Percentiles rank a stretch among this genome's conserved stretches.
These are phyloP conservation scores for Balearica regulorum DNA, from an alignment of 2,797 vertebrate genomes.

Conservation along the genomic window DNA sequence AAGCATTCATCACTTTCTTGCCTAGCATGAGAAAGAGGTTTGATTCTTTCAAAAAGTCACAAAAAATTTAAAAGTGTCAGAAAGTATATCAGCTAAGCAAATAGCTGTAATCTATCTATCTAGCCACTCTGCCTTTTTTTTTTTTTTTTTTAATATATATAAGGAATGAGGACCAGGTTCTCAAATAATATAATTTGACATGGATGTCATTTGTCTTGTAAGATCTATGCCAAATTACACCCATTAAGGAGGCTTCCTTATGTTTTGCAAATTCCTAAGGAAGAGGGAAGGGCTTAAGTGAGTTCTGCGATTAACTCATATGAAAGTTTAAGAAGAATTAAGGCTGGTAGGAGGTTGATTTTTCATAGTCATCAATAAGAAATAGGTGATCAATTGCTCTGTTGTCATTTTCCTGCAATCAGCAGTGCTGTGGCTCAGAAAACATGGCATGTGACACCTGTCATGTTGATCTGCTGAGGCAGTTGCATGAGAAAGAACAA, in stretches of 20 bases:
- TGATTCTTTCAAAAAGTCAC: neutral
- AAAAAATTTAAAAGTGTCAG: neutral
- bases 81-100: neutral
- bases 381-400: neutral
- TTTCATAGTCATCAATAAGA: neutral
- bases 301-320: neutral
- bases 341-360: neutral
- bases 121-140: neutral
- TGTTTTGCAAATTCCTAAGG: neutral
- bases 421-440: neutral
- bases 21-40: neutral
- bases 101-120: neutral
- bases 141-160: neutral
- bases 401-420: neutral
- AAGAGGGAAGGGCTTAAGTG: neutral
- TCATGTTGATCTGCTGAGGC: conserved; percentile 19
- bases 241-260: neutral
- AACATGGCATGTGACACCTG: neutral
- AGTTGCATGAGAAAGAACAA: conserved; percentile 18
- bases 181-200: neutral
- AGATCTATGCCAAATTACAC: neutral
- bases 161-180: neutral
- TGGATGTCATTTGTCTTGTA: neutral
- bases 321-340: neutral
- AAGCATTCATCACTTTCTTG: neutral